phyloP scores from a whole-genome alignment of 2,797 vertebrate genomes.

The Chelon auratus region DNA sequence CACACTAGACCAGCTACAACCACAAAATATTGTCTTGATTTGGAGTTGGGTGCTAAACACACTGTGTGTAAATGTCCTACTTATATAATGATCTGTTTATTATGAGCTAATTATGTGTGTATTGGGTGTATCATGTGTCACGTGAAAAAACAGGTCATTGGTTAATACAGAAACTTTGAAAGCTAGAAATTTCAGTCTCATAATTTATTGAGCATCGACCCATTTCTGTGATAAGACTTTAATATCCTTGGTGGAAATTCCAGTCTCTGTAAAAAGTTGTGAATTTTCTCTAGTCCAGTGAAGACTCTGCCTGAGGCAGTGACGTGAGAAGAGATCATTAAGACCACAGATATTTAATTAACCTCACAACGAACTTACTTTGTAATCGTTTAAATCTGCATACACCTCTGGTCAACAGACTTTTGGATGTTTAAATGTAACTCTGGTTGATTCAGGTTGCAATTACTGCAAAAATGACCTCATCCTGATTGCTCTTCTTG shows the following conservation, averaged over 20 bases:
- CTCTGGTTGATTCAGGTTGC: not conserved
- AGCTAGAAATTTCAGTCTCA: conserved; percentile 32
- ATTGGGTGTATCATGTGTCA: conserved; percentile 6
- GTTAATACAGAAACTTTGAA: conserved; percentile 20
- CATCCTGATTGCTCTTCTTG: not conserved
- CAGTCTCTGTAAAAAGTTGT: conserved; percentile 7
- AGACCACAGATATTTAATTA: conserved; percentile 11
- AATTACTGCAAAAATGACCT: not conserved
- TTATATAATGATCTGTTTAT: conserved; percentile 49
- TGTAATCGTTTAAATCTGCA: not conserved
- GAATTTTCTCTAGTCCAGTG: conserved; percentile 15
- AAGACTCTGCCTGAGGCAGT: conserved; percentile 26
- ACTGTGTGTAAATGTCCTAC: conserved; percentile 34
- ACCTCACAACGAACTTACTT: conserved; percentile 13
- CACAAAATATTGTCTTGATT: not conserved
- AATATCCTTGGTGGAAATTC: conserved; percentile 17
- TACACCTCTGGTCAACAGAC: not conserved
- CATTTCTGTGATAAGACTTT: conserved; percentile 21
- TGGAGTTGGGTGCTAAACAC: not conserved
- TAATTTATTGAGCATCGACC: conserved; percentile 46
- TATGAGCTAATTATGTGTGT: conserved; percentile 11
- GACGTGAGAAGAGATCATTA: conserved; percentile 6
- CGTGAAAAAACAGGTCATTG: conserved; percentile 24
- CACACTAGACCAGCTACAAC: not conserved
- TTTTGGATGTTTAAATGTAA: not conserved